A percentile compares a stretch with the other conserved stretches of the same genome.
Conservation (phyloP, 1,140 invertebrate species). For the Euura saliciscinereae region DNA sequence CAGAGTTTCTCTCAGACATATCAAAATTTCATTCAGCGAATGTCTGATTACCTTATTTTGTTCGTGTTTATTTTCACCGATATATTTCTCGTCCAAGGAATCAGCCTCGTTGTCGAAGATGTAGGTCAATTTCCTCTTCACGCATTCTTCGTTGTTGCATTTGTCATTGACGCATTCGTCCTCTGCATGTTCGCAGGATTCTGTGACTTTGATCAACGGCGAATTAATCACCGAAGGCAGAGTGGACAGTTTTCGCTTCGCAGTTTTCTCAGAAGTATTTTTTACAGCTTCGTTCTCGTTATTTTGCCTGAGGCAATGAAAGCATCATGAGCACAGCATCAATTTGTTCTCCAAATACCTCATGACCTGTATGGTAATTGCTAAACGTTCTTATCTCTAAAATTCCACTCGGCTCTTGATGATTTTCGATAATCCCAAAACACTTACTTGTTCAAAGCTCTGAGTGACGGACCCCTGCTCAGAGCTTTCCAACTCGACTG, state of each 20-base stretch:
- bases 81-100: background rate
- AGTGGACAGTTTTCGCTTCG: slow-evolving; percentile 17
- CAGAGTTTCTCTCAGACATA: no score
- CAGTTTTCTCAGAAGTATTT: background rate
- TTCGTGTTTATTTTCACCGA: background rate
- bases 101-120: slow-evolving; percentile 14
- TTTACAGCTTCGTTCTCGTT: slow-evolving; percentile 22
- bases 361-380: no score
- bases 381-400: no score
- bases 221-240: slow-evolving; percentile 14
- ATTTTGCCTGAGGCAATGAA: slow-evolving; percentile 12
- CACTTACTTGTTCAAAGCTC: slow-evolving; percentile 28
- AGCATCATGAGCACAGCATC: no score
- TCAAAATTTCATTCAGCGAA: no score
- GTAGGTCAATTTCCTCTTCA: slow-evolving; percentile 13
- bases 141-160: background rate
- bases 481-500: slow-evolving; percentile 28
- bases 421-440: no score
- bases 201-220: slow-evolving; percentile 24
- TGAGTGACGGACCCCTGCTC: slow-evolving; percentile 20
- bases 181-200: slow-evolving; percentile 19
- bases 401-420: no score
- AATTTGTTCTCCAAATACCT: no score
- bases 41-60: background rate
- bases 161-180: slow-evolving; percentile 10